phyloP scores from a whole-genome alignment of 2,888 invertebrate genomes.

The Caenorhabditis sp. region DNA sequence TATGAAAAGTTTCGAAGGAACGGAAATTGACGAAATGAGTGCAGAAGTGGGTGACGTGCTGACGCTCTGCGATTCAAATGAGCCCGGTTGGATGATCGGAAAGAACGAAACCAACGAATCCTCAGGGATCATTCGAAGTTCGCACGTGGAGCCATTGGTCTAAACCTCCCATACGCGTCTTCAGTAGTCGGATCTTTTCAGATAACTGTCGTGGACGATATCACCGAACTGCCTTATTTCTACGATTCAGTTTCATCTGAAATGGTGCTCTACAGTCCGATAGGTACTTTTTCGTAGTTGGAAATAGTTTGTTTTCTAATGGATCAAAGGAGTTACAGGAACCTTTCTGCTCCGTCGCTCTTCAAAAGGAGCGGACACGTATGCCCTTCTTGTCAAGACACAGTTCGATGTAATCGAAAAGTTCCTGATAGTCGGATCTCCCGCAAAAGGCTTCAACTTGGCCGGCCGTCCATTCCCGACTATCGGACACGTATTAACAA shows the following conservation, averaged over 20 bases:
- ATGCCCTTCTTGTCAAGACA: constrained; percentile 61
- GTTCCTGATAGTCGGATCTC: constrained; percentile 56
- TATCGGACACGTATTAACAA: constrained; percentile 59
- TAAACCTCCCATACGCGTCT: too few relatives aligned
- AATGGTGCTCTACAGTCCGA: constrained; percentile 28
- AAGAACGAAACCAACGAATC: constrained; percentile 56
- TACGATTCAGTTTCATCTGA: constrained; percentile 49
- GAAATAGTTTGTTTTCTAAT: too few relatives aligned
- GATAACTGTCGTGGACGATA: constrained; percentile 21
- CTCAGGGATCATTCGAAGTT: constrained; percentile 42
- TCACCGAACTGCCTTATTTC: constrained; percentile 46
- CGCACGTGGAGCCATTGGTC: constrained; percentile 37
- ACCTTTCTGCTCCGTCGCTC: constrained; percentile 62
- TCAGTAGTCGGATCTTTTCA: background rate
- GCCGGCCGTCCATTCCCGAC: constrained; percentile 59
- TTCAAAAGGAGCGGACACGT: constrained; percentile 54
- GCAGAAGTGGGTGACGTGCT: constrained; percentile 55
- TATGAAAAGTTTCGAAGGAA: constrained; percentile 22
- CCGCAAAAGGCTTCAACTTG: constrained; percentile 49
- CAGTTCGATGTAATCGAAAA: constrained; percentile 58
- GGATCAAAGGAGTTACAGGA: too few relatives aligned
- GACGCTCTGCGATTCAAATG: constrained; percentile 47
- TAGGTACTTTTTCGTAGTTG: too few relatives aligned
- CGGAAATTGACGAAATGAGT: constrained; percentile 32
- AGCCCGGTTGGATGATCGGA: constrained; percentile 55